phyloP scores from a whole-genome alignment of 2,797 vertebrate genomes.

The Pangasius macronema region DNA sequence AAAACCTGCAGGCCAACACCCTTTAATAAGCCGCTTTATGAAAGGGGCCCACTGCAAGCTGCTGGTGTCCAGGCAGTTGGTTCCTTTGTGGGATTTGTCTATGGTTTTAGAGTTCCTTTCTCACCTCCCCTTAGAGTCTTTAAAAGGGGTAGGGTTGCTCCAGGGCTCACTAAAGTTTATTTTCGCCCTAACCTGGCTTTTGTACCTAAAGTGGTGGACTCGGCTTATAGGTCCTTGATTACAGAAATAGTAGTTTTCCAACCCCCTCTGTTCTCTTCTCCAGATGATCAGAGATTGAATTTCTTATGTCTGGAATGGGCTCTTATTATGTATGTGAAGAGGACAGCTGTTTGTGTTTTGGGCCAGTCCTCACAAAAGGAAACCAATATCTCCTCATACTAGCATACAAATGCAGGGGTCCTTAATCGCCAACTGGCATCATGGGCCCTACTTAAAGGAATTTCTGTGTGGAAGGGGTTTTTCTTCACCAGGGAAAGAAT shows the following conservation, averaged over 20 bases:
- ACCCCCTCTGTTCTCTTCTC: not conserved
- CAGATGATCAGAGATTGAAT: not conserved
- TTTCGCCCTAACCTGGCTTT: too few relatives aligned
- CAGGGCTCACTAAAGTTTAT: too few relatives aligned
- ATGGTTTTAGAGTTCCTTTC: too few relatives aligned
- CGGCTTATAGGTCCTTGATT: too few relatives aligned
- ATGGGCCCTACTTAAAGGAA: too few relatives aligned
- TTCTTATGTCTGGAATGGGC: not conserved
- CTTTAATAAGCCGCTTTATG: not conserved
- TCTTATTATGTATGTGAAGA: not conserved
- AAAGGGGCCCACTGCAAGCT: not conserved
- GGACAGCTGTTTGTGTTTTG: not conserved
- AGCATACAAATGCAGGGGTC: too few relatives aligned
- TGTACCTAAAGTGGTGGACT: too few relatives aligned
- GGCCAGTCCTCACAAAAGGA: not conserved
- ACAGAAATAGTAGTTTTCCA: not conserved
- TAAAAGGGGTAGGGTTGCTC: not conserved
- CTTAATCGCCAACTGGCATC: too few relatives aligned
- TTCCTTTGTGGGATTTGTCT: not conserved
- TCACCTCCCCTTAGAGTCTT: too few relatives aligned
- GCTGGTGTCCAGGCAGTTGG: not conserved
- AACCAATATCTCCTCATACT: not conserved
- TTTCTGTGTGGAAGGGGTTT: not conserved
- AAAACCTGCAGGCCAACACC: not conserved
- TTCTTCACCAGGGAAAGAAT: not conserved